Conservation (phyloP, 1,140 invertebrate species). For the Cydia fagiglandana region DNA sequence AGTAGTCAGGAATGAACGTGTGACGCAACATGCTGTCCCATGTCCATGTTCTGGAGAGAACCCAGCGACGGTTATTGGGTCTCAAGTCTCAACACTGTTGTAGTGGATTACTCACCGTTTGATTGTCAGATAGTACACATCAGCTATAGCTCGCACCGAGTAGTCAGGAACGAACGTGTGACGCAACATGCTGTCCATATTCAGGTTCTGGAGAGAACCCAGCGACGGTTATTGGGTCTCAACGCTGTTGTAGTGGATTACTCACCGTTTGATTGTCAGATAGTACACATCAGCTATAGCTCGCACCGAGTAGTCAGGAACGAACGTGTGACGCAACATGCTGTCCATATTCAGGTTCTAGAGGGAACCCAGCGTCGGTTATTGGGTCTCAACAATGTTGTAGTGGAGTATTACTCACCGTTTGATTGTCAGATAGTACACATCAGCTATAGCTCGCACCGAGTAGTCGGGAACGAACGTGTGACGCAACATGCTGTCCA, state of each 20-base stretch:
- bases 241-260: no score
- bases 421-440: no score
- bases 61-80: conserved; percentile 59
- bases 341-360: conserved; percentile 90
- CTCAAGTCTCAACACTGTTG: no score
- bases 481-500: no score
- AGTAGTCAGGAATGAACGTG: conserved; percentile 94
- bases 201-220: conserved; percentile 89
- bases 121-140: conserved; percentile 85
- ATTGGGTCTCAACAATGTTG: conserved; percentile 64
- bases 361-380: conserved; percentile 82
- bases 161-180: conserved; percentile 94
- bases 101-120: conserved; percentile 44
- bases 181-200: conserved; percentile 86
- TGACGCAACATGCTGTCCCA: conserved; percentile 86
- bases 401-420: no score
- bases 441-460: no score
- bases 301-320: conserved; percentile 94
- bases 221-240: no score
- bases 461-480: no score
- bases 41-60: conserved; percentile 89
- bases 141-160: conserved; percentile 88
- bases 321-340: conserved; percentile 87
- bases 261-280: conserved; percentile 53
- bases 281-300: conserved; percentile 90